Evolutionary conservation across 1,140 invertebrate species (phyloP).

Genomic region (Hirudo medicinalis): DNA sequence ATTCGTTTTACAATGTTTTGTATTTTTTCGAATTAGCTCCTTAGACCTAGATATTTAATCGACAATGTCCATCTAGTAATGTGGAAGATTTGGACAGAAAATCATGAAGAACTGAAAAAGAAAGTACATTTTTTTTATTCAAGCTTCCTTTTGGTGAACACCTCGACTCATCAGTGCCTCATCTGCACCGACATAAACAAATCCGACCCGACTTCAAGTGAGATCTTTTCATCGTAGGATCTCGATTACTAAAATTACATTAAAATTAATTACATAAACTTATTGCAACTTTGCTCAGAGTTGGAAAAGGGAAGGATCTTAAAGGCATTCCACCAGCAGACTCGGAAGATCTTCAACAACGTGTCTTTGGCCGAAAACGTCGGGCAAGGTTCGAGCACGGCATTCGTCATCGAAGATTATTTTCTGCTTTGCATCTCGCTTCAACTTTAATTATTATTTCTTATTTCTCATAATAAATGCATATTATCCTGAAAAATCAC

Average conservation of each 20-base stretch:
- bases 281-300: not conserved
- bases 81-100: not conserved
- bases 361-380: not conserved
- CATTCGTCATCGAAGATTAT: too few species aligned
- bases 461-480: too few species aligned
- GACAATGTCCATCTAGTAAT: not conserved
- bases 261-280: not conserved
- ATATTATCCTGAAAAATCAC: too few species aligned
- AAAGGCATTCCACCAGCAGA: not conserved
- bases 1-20: not conserved
- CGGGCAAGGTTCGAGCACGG: not conserved
- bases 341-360: not conserved
- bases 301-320: not conserved
- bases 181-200: conserved; percentile 3
- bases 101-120: not conserved
- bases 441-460: too few species aligned
- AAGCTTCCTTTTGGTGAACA: conserved; percentile 1
- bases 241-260: not conserved
- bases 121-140: not conserved
- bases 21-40: not conserved
- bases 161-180: not conserved
- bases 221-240: not conserved
- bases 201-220: not conserved
- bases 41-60: not conserved
- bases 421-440: too few species aligned